Conservation (phyloP, 2,113 vertebrate species). For the Pangasianodon hypophthalmus region DNA sequence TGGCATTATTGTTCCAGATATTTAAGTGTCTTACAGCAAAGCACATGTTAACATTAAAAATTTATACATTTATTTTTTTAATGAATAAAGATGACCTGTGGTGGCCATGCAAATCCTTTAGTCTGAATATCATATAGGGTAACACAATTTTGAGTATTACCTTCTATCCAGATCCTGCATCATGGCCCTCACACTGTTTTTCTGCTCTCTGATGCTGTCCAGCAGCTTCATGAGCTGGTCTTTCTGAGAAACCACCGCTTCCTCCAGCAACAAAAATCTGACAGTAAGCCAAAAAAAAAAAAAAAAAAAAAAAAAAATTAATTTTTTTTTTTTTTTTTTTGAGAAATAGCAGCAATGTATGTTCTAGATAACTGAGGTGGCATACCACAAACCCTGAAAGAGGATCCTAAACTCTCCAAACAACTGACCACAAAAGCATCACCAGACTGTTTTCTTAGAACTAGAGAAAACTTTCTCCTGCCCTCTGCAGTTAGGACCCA, state of each 20-base stretch:
- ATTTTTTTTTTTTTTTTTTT: neutral
- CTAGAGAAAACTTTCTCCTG: no score
- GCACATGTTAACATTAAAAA: neutral
- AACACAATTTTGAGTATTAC: constrained; percentile 27
- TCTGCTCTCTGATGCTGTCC: constrained; percentile 47
- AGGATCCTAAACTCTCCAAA: neutral
- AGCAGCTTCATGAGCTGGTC: constrained; percentile 47
- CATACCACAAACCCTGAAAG: neutral
- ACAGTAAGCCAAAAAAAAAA: neutral
- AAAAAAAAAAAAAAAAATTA: no score
- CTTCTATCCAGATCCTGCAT: constrained; percentile 54
- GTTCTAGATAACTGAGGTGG: neutral
- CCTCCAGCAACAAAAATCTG: constrained; percentile 56
- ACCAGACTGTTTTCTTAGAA: no score
- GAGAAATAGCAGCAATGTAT: neutral
- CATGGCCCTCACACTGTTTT: constrained; percentile 36
- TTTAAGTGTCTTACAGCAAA: neutral
- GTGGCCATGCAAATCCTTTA: neutral
- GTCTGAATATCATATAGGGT: no score
- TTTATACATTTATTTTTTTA: neutral
- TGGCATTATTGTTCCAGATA: neutral
- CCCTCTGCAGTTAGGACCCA: no score
- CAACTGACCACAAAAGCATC: neutral
- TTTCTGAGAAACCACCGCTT: constrained; percentile 52
- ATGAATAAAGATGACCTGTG: neutral